These are phyloP conservation scores for Spodoptera exigua DNA, from an alignment of 2,888 invertebrate species.

Conservation along the genomic window DNA sequence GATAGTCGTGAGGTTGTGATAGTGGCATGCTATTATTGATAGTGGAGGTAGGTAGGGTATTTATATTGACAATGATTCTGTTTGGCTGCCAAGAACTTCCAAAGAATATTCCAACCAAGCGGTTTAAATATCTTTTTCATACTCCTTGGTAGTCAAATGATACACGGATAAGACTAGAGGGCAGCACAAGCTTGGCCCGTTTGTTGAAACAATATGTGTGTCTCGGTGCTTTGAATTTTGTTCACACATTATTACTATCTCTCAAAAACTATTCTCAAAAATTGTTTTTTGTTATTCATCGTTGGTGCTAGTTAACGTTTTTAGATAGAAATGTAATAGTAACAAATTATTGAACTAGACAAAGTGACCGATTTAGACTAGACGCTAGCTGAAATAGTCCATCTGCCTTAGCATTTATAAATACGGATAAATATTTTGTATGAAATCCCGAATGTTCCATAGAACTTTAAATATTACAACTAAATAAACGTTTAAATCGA, in stretches of 20 bases:
- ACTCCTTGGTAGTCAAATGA: conserved; percentile 15
- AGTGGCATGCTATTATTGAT: conserved; percentile 49
- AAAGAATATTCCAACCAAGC: not conserved
- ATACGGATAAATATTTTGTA: conserved; percentile 2
- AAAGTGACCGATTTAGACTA: conserved; percentile 7
- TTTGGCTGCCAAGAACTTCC: conserved; percentile 10
- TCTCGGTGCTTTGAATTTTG: conserved; percentile 39
- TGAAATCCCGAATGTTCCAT: conserved; percentile 2
- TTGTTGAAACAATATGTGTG: conserved; percentile 25
- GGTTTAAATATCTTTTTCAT: not conserved
- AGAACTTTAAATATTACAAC: not conserved
- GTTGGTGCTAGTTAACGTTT: conserved; percentile 59
- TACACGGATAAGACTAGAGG: conserved; percentile 39
- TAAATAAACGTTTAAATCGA: too few species aligned
- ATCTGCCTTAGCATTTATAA: conserved; percentile 34
- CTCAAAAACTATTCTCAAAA: conserved; percentile 20
- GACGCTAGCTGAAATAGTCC: conserved; percentile 10
- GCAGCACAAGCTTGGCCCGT: conserved; percentile 22
- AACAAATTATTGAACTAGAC: conserved; percentile 39
- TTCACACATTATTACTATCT: conserved; percentile 25
- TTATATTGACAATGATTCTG: conserved; percentile 32
- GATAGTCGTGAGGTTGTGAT: conserved; percentile 57
- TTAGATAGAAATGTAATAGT: conserved; percentile 45
- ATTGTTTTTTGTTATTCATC: conserved; percentile 42
- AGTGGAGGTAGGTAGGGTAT: conserved; percentile 35